Evolutionary conservation across 2,113 vertebrate genomes (phyloP).

Genomic region (Stictonetta naevosa): DNA sequence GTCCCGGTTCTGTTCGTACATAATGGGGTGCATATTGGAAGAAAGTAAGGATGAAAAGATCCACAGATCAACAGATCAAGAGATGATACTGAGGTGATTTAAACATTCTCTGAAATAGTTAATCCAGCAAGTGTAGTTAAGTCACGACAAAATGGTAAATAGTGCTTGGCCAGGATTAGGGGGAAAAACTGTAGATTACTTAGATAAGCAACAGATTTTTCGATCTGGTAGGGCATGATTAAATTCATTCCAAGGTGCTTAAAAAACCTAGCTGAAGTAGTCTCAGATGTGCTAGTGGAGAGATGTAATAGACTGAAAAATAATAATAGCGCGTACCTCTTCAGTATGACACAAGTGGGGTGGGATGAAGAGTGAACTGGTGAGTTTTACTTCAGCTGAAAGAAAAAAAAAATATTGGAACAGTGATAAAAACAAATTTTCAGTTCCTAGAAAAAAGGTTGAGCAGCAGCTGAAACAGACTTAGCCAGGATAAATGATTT

Average conservation of each 20-base stretch:
- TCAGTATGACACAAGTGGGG: neutral
- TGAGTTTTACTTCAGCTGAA: conserved; percentile 19
- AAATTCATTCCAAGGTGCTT: neutral
- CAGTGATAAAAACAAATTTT: neutral
- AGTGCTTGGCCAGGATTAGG: neutral
- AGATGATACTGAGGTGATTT: neutral
- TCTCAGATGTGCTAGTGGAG: neutral
- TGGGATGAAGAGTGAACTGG: neutral
- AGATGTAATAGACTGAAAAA: neutral
- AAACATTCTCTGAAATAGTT: neutral
- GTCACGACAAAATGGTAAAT: neutral
- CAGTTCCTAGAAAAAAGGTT: neutral
- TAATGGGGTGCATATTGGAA: neutral
- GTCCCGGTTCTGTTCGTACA: neutral
- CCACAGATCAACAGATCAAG: neutral
- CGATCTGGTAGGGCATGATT: neutral
- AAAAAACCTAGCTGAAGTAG: neutral
- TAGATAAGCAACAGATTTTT: neutral
- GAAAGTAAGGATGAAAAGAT: neutral
- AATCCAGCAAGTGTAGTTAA: neutral
- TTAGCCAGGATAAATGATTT: neutral
- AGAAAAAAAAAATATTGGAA: conserved; percentile 41
- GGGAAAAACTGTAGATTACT: neutral
- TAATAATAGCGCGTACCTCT: neutral
- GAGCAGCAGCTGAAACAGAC: neutral